A percentile compares a stretch with the other conserved stretches of the same genome.
Evolutionary conservation across 2,888 invertebrate species (phyloP).

Genomic region (Ferrisia virgata): DNA sequence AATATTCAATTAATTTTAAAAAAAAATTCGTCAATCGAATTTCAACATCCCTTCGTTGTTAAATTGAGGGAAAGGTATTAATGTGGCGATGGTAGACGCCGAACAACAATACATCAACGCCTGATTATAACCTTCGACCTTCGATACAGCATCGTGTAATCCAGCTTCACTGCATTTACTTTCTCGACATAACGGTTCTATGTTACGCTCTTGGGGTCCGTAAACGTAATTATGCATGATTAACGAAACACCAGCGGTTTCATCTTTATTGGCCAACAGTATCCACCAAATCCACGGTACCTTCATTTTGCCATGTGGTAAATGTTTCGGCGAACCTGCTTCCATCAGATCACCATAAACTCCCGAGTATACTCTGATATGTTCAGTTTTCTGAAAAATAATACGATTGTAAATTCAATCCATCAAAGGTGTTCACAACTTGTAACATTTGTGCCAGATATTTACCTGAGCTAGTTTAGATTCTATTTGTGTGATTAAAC

Average conservation of each 20-base stretch:
- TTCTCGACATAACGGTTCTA: background rate
- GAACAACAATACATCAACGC: background rate
- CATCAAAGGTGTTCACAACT: background rate
- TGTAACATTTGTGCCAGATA: background rate
- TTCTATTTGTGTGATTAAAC: background rate
- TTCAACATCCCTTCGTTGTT: too few species aligned
- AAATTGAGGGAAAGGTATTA: too few species aligned
- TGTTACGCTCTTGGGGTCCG: background rate
- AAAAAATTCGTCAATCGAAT: too few species aligned
- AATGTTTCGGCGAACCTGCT: background rate
- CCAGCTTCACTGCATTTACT: background rate
- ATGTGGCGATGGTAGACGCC: background rate
- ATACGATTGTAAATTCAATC: background rate
- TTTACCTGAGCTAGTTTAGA: background rate
- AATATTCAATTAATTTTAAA: too few species aligned
- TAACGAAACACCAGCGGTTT: background rate
- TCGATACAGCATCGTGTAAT: background rate
- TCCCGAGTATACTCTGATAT: background rate
- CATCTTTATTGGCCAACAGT: background rate
- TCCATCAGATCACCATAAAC: background rate
- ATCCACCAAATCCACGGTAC: background rate
- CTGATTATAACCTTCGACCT: background rate
- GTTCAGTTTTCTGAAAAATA: background rate
- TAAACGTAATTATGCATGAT: background rate
- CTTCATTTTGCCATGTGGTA: background rate